These are phyloP conservation scores for Alectoris magna DNA, from an alignment of 2,797 vertebrate genomes.

Conservation along the genomic window DNA sequence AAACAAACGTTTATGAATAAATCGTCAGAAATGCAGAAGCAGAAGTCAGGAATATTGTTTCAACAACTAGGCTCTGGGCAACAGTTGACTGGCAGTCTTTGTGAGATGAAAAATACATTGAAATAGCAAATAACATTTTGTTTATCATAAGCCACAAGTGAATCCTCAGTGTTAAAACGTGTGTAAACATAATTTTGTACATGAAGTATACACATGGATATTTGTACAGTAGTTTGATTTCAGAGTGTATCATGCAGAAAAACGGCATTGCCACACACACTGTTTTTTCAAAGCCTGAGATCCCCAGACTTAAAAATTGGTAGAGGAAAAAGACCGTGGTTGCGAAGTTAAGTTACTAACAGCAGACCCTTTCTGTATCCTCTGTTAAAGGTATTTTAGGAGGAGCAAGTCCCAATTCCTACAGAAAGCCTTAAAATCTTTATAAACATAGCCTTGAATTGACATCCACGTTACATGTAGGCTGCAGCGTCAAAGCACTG, in stretches of 20 bases:
- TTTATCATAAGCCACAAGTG: background rate
- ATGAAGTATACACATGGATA: background rate
- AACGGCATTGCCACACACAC: background rate
- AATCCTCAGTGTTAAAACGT: background rate
- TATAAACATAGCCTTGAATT: background rate
- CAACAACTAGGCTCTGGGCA: background rate
- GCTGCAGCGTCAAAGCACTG: background rate
- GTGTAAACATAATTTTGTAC: background rate
- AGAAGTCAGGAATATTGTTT: background rate
- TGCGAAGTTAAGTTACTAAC: rapidly evolving
- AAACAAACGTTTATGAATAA: background rate
- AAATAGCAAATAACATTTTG: background rate
- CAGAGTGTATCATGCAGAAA: background rate
- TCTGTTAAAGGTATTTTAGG: background rate
- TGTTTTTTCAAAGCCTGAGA: background rate
- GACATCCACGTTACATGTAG: background rate
- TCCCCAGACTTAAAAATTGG: background rate
- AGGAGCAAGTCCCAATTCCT: background rate
- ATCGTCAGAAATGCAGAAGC: background rate
- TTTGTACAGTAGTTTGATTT: background rate
- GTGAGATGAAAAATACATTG: background rate
- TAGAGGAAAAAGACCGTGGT: background rate
- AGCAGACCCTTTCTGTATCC: background rate
- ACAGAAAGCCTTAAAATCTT: background rate
- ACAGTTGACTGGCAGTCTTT: background rate